A percentile compares a stretch with the other conserved stretches of the same genome.
Conservation (phyloP, 2,797 vertebrate genomes). For the Dipus sagitta region DNA sequence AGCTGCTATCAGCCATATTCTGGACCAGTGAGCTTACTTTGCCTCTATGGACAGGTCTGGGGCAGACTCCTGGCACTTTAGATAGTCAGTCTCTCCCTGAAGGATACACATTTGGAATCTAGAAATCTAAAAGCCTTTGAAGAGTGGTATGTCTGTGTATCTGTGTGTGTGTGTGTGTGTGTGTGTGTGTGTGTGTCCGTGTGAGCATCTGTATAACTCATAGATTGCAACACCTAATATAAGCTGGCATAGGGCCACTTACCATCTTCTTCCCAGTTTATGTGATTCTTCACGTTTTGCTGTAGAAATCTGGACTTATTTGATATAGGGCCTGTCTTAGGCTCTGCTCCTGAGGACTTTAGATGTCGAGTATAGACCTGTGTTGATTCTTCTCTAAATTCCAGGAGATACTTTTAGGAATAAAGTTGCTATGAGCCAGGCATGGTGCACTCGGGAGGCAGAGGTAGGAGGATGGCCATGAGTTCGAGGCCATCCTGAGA, state of each 20-base stretch:
- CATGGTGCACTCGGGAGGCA: too few species aligned
- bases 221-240: neutral
- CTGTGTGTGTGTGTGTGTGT: neutral
- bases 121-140: neutral
- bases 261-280: neutral
- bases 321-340: neutral
- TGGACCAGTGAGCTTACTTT: neutral
- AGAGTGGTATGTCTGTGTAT: neutral
- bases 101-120: neutral
- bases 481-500: too few species aligned
- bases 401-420: slow-evolving; percentile 31
- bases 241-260: neutral
- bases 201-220: too few species aligned
- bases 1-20: neutral
- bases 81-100: neutral
- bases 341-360: slow-evolving; percentile 18
- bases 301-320: neutral
- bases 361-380: neutral
- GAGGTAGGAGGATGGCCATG: too few species aligned
- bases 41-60: neutral
- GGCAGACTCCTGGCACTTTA: neutral
- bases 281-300: neutral
- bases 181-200: neutral
- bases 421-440: neutral
- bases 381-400: neutral